phyloP scores from a whole-genome alignment of 2,113 vertebrate species.

The Gnathonemus echidnorhynchus region DNA sequence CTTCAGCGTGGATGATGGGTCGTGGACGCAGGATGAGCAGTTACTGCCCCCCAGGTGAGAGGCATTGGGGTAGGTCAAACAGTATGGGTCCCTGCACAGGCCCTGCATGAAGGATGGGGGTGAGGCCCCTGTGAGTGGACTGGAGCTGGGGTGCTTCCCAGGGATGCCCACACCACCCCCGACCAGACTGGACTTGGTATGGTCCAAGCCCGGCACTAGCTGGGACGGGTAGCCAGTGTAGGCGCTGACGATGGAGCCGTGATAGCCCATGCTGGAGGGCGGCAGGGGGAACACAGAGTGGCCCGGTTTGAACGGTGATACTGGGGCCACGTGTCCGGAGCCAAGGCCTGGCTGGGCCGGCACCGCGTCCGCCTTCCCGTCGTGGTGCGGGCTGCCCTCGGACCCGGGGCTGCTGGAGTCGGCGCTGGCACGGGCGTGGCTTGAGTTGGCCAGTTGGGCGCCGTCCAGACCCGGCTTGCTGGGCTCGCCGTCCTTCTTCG shows the following conservation, averaged over 20 bases:
- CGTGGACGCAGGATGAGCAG: slow-evolving; percentile 87
- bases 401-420: slow-evolving; percentile 63
- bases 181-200: slow-evolving; percentile 74
- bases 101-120: slow-evolving; percentile 94
- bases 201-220: slow-evolving; percentile 80
- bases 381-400: slow-evolving; percentile 59
- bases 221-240: slow-evolving; percentile 88
- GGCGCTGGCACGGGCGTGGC: slow-evolving; percentile 52
- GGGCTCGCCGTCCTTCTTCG: slow-evolving; percentile 62
- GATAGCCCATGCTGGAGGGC: slow-evolving; percentile 84
- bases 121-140: slow-evolving; percentile 85
- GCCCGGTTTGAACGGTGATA: slow-evolving; percentile 85
- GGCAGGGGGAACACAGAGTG: slow-evolving; percentile 82
- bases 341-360: slow-evolving; percentile 60
- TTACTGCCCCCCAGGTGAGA: slow-evolving; percentile 77
- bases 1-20: slow-evolving; percentile 75
- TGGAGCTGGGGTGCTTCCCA: slow-evolving; percentile 85
- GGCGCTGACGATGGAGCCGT: slow-evolving; percentile 85
- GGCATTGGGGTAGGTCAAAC: slow-evolving; percentile 82
- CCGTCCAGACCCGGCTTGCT: slow-evolving; percentile 61
- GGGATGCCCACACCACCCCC: slow-evolving; percentile 73
- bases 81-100: slow-evolving; percentile 92
- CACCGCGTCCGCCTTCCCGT: slow-evolving; percentile 60
- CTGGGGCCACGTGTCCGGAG: slow-evolving; percentile 75
- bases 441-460: slow-evolving; percentile 63